Conservation (phyloP, 2,113 vertebrate species). For the Chrysemys picta region DNA sequence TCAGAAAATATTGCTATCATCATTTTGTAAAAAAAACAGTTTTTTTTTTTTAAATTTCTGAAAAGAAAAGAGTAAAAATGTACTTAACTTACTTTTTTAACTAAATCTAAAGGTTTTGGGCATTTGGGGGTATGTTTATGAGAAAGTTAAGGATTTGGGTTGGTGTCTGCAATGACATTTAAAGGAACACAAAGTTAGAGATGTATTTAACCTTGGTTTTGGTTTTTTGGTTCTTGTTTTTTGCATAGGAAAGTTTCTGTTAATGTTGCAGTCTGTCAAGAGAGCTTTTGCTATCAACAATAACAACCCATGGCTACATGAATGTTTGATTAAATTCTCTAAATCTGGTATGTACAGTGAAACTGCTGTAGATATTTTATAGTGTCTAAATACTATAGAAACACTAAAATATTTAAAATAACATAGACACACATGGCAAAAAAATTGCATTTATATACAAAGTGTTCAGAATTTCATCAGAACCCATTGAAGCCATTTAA, state of each 20-base stretch:
- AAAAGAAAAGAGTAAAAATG: neutral
- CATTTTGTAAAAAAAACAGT: neutral
- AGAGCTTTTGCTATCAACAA: constrained; percentile 83
- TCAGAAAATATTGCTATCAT: neutral
- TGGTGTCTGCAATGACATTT: neutral
- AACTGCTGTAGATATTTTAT: neutral
- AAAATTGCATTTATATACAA: neutral
- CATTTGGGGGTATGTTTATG: neutral
- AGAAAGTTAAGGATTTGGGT: neutral
- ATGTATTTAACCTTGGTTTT: neutral
- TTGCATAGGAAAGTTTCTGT: constrained; percentile 81
- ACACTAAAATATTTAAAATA: neutral
- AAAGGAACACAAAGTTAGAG: neutral
- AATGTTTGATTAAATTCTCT: constrained; percentile 86
- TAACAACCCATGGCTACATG: constrained; percentile 84
- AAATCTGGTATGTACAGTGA: constrained; percentile 79
- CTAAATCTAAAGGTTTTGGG: neutral
- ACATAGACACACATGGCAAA: neutral
- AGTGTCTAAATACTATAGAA: neutral
- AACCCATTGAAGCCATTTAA: neutral
- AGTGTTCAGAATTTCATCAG: neutral
- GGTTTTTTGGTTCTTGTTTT: neutral
- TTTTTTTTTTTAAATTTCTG: neutral
- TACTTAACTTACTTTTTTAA: neutral
- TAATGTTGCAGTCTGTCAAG: constrained; percentile 86